Base-by-base conservation (phyloP, 2,113 vertebrate genomes). In the Tor tambroides region DNA sequence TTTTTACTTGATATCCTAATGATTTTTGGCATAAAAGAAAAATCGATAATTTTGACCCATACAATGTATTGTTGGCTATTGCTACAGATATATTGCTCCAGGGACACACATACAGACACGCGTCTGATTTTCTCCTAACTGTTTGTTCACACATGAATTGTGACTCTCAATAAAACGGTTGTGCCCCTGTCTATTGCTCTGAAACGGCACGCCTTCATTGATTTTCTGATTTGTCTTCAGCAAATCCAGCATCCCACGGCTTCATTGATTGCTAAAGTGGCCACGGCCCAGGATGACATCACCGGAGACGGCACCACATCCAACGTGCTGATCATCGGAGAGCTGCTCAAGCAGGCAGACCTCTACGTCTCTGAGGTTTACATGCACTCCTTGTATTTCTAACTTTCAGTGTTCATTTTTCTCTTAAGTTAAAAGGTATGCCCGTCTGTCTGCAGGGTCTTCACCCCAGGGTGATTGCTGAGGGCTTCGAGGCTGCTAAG, bases 201-300 rank as follows among this genome's bases (percentile, higher is more conserved):
- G 1, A 32, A 69, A 35, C 3, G 6, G 9, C 69, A 41, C 19
- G 1, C 9, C 3, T 23, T 43, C 1, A 35, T 11, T 43, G 21
- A 14, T 5, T 46, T 11, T 72, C 41, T 76, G 3, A 21, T 15
- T 46, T 35, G 23, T 43, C n/a, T 72, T 43, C 65, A 99, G 98
- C 98, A 99, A 99, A 99, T 99, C 93, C 98, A 99, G 89, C 98
- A 99, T 90, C 98, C 98, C 1, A 99, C 98, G 2, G 98, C 98
- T 3, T 99, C 98, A 12, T 93, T 99, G 90, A 99, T 99, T 87
- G 98, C 98, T 3, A 99, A 99, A 93, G 98, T 99, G 69, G 98
- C 98, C 5, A 99, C 98, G 0, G 98, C 98, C 0, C 98, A 99
- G 92, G 98, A 99, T 91, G 98, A 99, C 93, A 98, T 99, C 89